Base-by-base conservation (phyloP, 2,888 invertebrate species). In the Ophion obscuratus region DNA sequence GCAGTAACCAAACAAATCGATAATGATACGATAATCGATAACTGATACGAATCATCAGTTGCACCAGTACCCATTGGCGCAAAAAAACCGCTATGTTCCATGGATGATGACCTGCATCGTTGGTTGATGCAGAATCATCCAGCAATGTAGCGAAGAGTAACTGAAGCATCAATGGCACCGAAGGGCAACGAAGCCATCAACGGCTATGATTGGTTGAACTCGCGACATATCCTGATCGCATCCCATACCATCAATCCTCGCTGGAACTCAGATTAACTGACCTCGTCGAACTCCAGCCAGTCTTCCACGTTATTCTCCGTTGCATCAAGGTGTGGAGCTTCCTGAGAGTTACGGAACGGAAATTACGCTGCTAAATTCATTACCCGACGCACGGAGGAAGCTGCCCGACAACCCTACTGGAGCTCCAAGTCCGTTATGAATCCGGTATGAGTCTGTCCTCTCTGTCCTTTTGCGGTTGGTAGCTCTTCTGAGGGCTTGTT, bases 271-370 rank as follows among this genome's bases (percentile, higher is more conserved):
- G 53, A 44, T 62, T 64, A 40, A 84, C 89, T 92, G 93, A 93
- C 93, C 93, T 91, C 90, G 89, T 92, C 92, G 93, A 91, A 91
- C 91, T 47, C 75, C 81, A 9, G 68, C 24, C 11, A 66, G 17
- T 57, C 64, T 73, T 91, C 91, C 91, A 92, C 91, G 92, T 93
- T 92, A 93, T 92, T 90, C 91, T 88, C 89, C 17, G 53, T 53
- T 53, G 90, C 92, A 91, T 92, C 92, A 92, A 91, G 92, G 87
- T 90, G 88, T 90, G 11, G 86, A 89, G 88, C 89, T 87, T 85
- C 76, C 24, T 10, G 68, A 62, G 40, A 53, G 17, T 53, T 82
- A 66, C 81, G 24, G 36, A 59, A 57, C 64, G 71, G 71, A 85
- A 83, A 76, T 83, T 80, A 83, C 75, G 75, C 83, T 76, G 24